phyloP scores from a whole-genome alignment of 2,797 vertebrate genomes.

The Percopsis omiscomaycus region DNA sequence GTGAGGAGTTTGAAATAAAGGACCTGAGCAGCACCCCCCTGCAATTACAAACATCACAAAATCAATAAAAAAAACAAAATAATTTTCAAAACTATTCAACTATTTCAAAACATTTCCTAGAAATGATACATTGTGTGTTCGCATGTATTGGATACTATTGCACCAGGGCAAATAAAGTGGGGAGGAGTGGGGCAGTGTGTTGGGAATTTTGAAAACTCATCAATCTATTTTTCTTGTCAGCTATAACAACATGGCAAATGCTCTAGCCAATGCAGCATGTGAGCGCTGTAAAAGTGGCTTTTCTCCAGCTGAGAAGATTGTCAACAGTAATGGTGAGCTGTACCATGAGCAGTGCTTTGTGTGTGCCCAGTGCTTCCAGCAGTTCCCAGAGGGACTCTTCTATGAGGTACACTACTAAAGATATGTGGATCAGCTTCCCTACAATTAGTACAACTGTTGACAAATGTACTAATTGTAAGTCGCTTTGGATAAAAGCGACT shows the following conservation, averaged over 20 bases:
- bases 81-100: too few relatives aligned
- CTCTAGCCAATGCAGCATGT: constrained; percentile 91
- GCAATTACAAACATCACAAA: too few relatives aligned
- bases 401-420: constrained; percentile 86
- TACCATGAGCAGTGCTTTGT: constrained; percentile 98
- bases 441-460: too few relatives aligned
- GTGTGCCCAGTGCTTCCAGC: constrained; percentile 97
- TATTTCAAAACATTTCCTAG: too few relatives aligned
- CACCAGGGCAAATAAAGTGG: too few relatives aligned
- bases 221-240: constrained; percentile 26
- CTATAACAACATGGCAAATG: constrained; percentile 92
- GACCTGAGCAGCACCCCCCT: too few relatives aligned
- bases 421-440: neutral
- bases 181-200: neutral
- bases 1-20: too few relatives aligned
- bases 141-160: too few relatives aligned
- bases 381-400: constrained; percentile 96
- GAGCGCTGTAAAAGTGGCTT: constrained; percentile 93
- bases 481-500: too few relatives aligned
- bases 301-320: constrained; percentile 93
- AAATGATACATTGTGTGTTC: too few relatives aligned
- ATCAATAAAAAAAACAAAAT: too few relatives aligned
- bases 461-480: too few relatives aligned
- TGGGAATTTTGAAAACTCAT: neutral
- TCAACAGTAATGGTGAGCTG: constrained; percentile 89